These are phyloP conservation scores for Melanotaenia trifasciata DNA, from an alignment of 2,797 vertebrate species.

Conservation along the genomic window DNA sequence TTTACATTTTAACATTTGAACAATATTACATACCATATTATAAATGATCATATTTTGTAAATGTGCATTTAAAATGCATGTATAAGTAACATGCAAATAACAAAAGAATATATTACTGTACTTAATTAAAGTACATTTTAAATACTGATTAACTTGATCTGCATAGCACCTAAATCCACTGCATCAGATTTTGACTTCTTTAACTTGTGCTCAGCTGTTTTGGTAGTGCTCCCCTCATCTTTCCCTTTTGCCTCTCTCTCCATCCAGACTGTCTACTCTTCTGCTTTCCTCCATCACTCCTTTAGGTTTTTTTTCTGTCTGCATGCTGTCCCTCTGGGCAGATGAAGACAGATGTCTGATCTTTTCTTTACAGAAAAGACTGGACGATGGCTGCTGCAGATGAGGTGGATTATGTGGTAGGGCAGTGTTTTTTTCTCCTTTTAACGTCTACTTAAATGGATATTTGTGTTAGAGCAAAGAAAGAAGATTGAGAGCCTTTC, in stretches of 20 bases:
- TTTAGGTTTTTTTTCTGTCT: constrained; percentile 7
- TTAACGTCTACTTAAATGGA: constrained; percentile 13
- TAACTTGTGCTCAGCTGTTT: neutral
- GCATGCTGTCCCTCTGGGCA: constrained; percentile 37
- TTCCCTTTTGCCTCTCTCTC: neutral
- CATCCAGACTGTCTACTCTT: neutral
- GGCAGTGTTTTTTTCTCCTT: constrained; percentile 25
- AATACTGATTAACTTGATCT: neutral
- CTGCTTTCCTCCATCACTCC: constrained; percentile 1
- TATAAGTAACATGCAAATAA: neutral
- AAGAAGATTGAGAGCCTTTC: constrained; percentile 4
- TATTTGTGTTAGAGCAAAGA: constrained; percentile 31
- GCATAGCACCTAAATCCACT: neutral
- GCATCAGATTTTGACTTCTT: neutral
- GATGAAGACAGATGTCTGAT: constrained; percentile 58
- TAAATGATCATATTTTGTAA: too few species aligned
- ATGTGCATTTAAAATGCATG: too few species aligned
- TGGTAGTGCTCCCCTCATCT: neutral
- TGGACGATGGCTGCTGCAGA: constrained; percentile 33
- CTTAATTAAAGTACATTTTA: neutral
- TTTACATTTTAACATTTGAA: neutral
- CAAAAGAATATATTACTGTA: too few species aligned
- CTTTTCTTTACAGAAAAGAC: constrained; percentile 39
- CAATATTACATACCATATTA: neutral
- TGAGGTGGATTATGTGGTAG: constrained; percentile 34